Base-by-base conservation (phyloP, 2,797 vertebrate species). In the Naso thynnoides region DNA sequence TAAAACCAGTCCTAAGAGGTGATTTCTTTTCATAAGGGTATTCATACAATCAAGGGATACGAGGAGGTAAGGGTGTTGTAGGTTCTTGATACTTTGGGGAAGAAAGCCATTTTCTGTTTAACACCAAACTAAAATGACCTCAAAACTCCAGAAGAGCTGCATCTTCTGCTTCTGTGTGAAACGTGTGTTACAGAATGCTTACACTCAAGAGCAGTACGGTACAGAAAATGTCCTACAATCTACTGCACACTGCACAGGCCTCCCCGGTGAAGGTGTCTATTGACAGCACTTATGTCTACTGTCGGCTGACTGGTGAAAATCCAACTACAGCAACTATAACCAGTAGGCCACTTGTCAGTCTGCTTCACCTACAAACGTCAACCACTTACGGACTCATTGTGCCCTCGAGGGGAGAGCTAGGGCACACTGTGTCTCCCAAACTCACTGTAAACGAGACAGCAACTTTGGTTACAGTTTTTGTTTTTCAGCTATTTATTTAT, bases 21-120 rank as follows among this genome's bases (percentile, higher is more conserved):
- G 97, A 98, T 97, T 97, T 98, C 95, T 93, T 94, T 94, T 91
- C 86, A 92, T 93, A 93, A 95, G 97, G 96, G 95, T 92, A 97
- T 97, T 96, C 97, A 97, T 98, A 99, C 98, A 98, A 98, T 98
- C 97, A 96, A 97, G 97, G 97, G 97, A 96, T 97, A 91, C 96
- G 95, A 97, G 97, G 97, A 97, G 97, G 97, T 99, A 97, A 96
- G 97, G 97, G 96, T 97, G 97, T 98, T 98, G 97, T 97, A 96
- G 95, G 96, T 98, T 98, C 96, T 97, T 95, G 95, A 97, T 98
- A 99, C 97, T 99, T 98, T 97, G 96, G 97, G 97, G 97, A 91
- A 96, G 96, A 97, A 98, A 97, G 96, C 96, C 96, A 95, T 96
- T 96, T 94, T 93, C 94, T 96, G 96, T 96, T 97, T 91, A 96